Percentiles rank a stretch among this genome's conserved stretches.
Conservation (phyloP, 92 coral and sea anemone species). For the Ricordea florida region DNA sequence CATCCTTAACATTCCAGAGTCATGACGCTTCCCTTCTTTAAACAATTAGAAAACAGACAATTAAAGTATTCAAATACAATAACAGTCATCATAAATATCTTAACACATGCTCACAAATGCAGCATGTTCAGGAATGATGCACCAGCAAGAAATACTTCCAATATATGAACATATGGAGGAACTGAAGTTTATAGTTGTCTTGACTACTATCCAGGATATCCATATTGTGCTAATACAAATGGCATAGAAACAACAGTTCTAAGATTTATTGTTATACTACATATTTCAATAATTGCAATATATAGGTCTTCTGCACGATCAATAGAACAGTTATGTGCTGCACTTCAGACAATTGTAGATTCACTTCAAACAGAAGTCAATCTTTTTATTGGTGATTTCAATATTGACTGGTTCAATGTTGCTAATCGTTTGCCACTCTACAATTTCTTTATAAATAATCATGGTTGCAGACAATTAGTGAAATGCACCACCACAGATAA, state of each 20-base stretch:
- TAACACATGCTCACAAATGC: conserved; percentile 19
- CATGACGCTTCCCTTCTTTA: too few relatives aligned
- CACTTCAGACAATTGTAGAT: conserved; percentile 10
- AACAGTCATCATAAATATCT: too few relatives aligned
- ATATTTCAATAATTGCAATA: conserved; percentile 34
- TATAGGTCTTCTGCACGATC: conserved; percentile 51
- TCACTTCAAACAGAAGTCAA: not conserved
- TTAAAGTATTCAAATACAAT: too few relatives aligned
- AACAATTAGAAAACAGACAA: too few relatives aligned
- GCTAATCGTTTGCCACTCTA: conserved; percentile 20
- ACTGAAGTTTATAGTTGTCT: conserved; percentile 31
- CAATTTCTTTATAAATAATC: conserved; percentile 25
- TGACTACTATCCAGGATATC: conserved; percentile 28
- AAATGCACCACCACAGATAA: conserved; percentile 27
- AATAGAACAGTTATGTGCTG: conserved; percentile 15
- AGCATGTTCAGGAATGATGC: conserved; percentile 40
- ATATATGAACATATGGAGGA: conserved; percentile 36
- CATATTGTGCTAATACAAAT: conserved; percentile 47
- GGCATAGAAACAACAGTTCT: conserved; percentile 54
- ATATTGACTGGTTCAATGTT: conserved; percentile 41
- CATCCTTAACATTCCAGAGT: too few relatives aligned
- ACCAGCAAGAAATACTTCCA: conserved; percentile 10
- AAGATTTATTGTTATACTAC: conserved; percentile 35
- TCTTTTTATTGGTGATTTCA: conserved; percentile 44
- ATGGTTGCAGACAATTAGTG: conserved; percentile 21